Evolutionary conservation across 2,888 invertebrate species (phyloP).

Genomic region (Caenorhabditis sp.): DNA sequence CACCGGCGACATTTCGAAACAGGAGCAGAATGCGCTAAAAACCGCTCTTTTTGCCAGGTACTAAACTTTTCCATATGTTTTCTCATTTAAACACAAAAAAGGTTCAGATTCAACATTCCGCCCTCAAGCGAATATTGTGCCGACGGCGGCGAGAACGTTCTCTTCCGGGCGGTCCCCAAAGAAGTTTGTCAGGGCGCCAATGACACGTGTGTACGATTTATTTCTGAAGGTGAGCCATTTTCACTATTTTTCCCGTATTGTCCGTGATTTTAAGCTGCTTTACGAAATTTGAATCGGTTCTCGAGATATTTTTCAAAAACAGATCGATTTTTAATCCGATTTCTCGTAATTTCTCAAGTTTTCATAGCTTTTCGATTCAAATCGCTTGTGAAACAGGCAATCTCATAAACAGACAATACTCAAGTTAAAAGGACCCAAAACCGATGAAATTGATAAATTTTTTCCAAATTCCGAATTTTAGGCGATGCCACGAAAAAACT

Average conservation of each 20-base stretch:
- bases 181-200: slow-evolving; percentile 23
- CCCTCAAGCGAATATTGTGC: slow-evolving; percentile 47
- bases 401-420: too few relatives aligned
- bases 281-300: too few relatives aligned
- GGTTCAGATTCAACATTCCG: slow-evolving; percentile 49
- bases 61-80: not conserved
- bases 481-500: slow-evolving; percentile 16
- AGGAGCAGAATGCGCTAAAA: slow-evolving; percentile 34
- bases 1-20: slow-evolving; percentile 5
- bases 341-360: too few relatives aligned
- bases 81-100: not conserved
- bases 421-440: too few relatives aligned
- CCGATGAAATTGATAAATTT: too few relatives aligned
- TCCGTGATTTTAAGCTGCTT: too few relatives aligned
- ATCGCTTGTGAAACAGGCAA: too few relatives aligned
- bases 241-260: too few relatives aligned
- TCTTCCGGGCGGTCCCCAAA: slow-evolving; percentile 13
- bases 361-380: too few relatives aligned
- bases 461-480: slow-evolving; percentile 1
- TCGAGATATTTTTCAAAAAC: too few relatives aligned
- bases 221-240: not conserved
- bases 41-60: slow-evolving; percentile 31
- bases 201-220: slow-evolving; percentile 27
- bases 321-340: too few relatives aligned
- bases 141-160: slow-evolving; percentile 22